phyloP scores from a whole-genome alignment of 2,113 vertebrate species.

The Lates calcarifer region DNA sequence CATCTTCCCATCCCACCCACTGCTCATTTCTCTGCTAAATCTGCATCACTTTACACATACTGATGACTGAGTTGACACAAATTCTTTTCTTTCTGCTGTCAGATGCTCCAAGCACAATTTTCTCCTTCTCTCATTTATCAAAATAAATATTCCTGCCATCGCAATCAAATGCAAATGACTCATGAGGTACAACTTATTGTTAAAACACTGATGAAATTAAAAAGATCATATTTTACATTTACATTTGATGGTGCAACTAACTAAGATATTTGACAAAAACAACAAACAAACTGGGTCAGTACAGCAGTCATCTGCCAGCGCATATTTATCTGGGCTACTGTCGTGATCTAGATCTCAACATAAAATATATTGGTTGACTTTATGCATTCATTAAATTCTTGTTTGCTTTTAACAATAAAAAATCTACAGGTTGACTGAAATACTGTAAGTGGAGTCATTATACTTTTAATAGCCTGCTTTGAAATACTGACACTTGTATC shows the following conservation, averaged over 20 bases:
- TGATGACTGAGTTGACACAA: slow-evolving; percentile 25
- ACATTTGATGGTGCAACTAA: neutral
- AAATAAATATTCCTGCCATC: slow-evolving; percentile 41
- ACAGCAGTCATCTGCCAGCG: neutral
- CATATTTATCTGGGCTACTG: neutral
- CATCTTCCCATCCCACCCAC: neutral
- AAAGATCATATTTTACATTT: slow-evolving; percentile 8
- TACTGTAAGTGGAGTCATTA: no score
- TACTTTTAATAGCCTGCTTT: neutral
- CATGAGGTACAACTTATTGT: neutral
- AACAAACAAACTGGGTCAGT: neutral
- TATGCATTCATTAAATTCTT: neutral
- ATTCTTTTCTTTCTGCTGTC: slow-evolving; percentile 4
- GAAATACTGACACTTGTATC: neutral
- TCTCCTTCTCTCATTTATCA: slow-evolving; percentile 39
- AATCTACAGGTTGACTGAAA: neutral
- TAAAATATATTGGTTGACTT: neutral
- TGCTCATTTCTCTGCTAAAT: slow-evolving; percentile 43
- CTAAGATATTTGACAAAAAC: neutral
- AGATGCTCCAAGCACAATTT: slow-evolving; percentile 1
- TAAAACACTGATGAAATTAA: neutral
- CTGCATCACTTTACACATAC: slow-evolving; percentile 32
- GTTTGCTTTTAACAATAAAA: no score
- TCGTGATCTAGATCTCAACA: neutral
- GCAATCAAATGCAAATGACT: slow-evolving; percentile 20